Percentiles rank a stretch among this genome's conserved stretches.
phyloP scores from a whole-genome alignment of 2,113 vertebrate genomes.

The Cynopterus brachyotis region DNA sequence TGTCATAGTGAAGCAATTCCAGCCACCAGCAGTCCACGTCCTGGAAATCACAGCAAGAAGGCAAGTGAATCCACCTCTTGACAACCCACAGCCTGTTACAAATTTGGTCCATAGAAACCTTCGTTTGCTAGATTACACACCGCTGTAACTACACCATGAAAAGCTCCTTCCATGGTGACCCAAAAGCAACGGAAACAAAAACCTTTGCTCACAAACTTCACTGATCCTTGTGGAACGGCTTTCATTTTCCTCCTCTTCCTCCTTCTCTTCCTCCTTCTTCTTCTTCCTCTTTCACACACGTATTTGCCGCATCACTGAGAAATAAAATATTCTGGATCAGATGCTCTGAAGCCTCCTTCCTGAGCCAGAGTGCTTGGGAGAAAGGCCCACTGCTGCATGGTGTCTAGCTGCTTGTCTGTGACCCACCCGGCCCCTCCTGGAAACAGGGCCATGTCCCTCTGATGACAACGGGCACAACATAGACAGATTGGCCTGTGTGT shows the following conservation, averaged over 20 bases:
- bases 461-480: background rate
- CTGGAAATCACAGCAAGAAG: conserved; percentile 63
- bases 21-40: conserved; percentile 61
- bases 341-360: conserved; percentile 41
- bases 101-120: conserved; percentile 65
- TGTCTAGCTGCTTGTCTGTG: conserved; percentile 36
- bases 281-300: background rate
- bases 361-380: conserved; percentile 20
- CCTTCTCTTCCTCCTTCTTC: no score
- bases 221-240: conserved; percentile 27
- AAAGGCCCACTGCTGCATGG: background rate
- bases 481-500: background rate
- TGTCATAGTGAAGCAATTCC: conserved; percentile 12
- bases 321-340: conserved; percentile 41
- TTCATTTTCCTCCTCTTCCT: conserved; percentile 52
- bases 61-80: conserved; percentile 63
- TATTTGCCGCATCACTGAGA: conserved; percentile 62
- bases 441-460: background rate
- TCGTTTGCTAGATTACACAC: conserved; percentile 63
- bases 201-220: conserved; percentile 22
- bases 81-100: conserved; percentile 60
- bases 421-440: background rate
- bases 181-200: conserved; percentile 28
- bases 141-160: conserved; percentile 62
- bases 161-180: conserved; percentile 56